A percentile compares a stretch with the other conserved stretches of the same genome.
phyloP scores from a whole-genome alignment of 1,140 invertebrate genomes.

The Amyelois transitella region DNA sequence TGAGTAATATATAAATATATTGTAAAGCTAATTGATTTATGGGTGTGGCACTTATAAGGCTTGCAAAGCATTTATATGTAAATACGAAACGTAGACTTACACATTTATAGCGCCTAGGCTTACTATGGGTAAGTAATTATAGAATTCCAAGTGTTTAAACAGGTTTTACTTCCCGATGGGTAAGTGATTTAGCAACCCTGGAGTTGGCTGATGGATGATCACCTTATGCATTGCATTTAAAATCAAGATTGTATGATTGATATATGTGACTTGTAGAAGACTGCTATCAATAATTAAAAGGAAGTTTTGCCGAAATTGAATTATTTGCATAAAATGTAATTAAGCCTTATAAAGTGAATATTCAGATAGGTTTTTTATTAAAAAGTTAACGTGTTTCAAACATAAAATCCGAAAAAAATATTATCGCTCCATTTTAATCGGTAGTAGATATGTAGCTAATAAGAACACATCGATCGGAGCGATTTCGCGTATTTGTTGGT shows the following conservation, averaged over 20 bases:
- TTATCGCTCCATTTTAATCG: too few species aligned
- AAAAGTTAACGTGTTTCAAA: too few species aligned
- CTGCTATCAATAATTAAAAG: too few species aligned
- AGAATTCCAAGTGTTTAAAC: neutral
- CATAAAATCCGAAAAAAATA: too few species aligned
- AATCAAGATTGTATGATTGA: neutral
- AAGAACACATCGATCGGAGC: too few species aligned
- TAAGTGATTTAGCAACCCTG: neutral
- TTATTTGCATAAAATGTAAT: too few species aligned
- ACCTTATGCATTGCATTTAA: neutral
- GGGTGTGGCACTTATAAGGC: neutral
- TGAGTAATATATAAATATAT: too few species aligned
- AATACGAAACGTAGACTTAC: neutral
- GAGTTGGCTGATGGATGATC: neutral
- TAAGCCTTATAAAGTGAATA: too few species aligned
- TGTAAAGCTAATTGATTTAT: neutral
- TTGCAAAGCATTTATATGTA: neutral
- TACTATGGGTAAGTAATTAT: neutral
- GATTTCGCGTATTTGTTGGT: too few species aligned
- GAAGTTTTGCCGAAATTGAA: too few species aligned
- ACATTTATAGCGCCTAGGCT: neutral
- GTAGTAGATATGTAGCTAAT: too few species aligned
- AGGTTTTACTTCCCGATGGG: neutral
- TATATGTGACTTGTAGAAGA: neutral
- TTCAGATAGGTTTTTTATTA: too few species aligned